Conservation (phyloP, 2,113 vertebrate genomes). For the Nannospalax galili region DNA sequence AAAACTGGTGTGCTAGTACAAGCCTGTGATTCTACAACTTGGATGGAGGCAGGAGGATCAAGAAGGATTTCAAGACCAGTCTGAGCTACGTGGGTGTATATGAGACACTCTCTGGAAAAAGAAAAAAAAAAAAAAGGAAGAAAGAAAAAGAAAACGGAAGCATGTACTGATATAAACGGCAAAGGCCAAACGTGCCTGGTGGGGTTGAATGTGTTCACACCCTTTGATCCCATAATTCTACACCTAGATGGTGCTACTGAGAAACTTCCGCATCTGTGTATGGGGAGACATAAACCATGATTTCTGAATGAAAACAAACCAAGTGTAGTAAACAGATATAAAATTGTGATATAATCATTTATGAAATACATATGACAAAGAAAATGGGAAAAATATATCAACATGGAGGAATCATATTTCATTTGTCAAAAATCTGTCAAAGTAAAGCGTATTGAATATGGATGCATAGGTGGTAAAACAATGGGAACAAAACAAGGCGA, state of each 20-base stretch:
- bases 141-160: neutral
- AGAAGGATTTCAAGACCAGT: neutral
- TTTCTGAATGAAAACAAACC: neutral
- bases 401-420: neutral
- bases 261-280: neutral
- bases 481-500: neutral
- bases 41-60: neutral
- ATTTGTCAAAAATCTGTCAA: constrained; percentile 22
- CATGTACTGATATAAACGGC: neutral
- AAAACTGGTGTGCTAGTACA: neutral
- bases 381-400: neutral
- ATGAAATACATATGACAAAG: neutral
- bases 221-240: neutral
- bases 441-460: neutral
- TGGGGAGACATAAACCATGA: neutral
- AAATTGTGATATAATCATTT: neutral
- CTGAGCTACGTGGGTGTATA: neutral
- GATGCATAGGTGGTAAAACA: neutral
- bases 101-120: neutral
- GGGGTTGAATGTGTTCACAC: neutral
- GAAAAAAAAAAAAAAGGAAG: too few relatives aligned
- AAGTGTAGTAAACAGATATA: neutral
- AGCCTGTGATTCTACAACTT: neutral
- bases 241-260: neutral
- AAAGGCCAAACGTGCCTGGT: neutral